phyloP scores from a whole-genome alignment of 2,113 vertebrate genomes.

The Pyxicephalus adspersus region DNA sequence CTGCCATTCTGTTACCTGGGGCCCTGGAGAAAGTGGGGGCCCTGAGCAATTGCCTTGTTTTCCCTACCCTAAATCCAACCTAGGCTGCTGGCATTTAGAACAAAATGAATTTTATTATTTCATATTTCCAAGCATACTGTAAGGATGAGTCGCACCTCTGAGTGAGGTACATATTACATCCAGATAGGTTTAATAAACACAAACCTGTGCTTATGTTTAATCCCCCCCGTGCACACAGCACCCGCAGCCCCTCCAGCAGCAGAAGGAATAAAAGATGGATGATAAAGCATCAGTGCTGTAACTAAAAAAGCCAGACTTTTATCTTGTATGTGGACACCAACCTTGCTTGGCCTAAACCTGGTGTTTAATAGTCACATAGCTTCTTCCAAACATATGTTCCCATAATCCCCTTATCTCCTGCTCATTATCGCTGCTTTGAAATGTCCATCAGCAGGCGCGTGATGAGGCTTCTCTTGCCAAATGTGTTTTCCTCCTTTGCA shows the following conservation, averaged over 20 bases:
- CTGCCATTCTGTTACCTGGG: too few species aligned
- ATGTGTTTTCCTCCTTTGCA: slow-evolving; percentile 54
- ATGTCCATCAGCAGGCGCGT: slow-evolving; percentile 53
- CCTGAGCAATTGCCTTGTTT: too few species aligned
- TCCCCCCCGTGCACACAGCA: background rate
- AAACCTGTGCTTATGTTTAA: background rate
- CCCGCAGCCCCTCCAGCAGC: background rate
- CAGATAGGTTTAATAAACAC: slow-evolving; percentile 13
- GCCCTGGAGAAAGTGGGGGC: too few species aligned
- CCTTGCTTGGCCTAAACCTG: slow-evolving; percentile 51
- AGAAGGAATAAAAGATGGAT: slow-evolving; percentile 7
- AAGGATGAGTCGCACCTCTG: background rate
- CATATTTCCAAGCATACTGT: background rate
- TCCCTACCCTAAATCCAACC: too few species aligned
- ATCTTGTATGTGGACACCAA: slow-evolving; percentile 51
- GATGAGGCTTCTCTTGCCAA: slow-evolving; percentile 51
- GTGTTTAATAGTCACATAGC: slow-evolving; percentile 52
- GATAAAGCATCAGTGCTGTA: slow-evolving; percentile 13
- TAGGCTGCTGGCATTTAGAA: too few species aligned
- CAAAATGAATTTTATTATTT: too few species aligned
- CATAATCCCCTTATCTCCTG: slow-evolving; percentile 55
- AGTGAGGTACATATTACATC: background rate
- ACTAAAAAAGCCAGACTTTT: slow-evolving; percentile 14
- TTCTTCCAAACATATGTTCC: slow-evolving; percentile 55
- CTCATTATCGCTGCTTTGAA: slow-evolving; percentile 58